Evolutionary conservation across 2,113 vertebrate species (phyloP).

Genomic region (Sorex fumeus): DNA sequence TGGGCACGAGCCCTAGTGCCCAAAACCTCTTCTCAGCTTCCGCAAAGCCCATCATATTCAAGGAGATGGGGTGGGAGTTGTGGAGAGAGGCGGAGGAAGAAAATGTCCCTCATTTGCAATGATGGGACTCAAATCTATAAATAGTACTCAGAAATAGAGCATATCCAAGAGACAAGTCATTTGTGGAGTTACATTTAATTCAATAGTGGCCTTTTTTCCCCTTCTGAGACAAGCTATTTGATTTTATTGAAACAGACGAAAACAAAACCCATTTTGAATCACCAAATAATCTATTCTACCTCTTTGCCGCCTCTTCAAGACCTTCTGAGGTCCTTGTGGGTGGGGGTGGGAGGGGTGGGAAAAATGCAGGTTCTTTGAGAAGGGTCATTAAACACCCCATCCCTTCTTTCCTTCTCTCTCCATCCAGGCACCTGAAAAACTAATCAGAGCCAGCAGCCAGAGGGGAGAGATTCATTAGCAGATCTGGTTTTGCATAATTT

Average conservation of each 20-base stretch:
- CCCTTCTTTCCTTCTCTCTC: not conserved
- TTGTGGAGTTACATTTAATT: conserved; percentile 47
- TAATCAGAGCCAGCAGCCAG: not conserved
- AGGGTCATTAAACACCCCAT: not conserved
- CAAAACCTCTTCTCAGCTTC: not conserved
- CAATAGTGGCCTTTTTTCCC: conserved; percentile 16
- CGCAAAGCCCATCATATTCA: not conserved
- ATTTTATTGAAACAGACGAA: conserved; percentile 17
- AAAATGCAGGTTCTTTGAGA: not conserved
- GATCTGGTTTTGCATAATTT: conserved; percentile 54
- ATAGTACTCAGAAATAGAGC: conserved; percentile 37
- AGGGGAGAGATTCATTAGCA: conserved; percentile 49
- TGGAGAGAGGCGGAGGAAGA: not conserved
- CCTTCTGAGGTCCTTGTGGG: not conserved
- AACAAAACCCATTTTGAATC: not conserved
- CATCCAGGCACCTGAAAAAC: not conserved
- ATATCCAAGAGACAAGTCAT: conserved; percentile 8
- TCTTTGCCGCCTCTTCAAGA: not conserved
- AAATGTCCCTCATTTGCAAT: not conserved
- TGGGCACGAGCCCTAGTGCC: not conserved
- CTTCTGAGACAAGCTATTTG: conserved; percentile 38
- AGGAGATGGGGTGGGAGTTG: not conserved
- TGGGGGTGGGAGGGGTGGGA: not conserved
- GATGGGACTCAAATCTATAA: not conserved
- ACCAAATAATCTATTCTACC: not conserved